Conservation (phyloP, 2,888 invertebrate genomes). For the Tineola bisselliella region DNA sequence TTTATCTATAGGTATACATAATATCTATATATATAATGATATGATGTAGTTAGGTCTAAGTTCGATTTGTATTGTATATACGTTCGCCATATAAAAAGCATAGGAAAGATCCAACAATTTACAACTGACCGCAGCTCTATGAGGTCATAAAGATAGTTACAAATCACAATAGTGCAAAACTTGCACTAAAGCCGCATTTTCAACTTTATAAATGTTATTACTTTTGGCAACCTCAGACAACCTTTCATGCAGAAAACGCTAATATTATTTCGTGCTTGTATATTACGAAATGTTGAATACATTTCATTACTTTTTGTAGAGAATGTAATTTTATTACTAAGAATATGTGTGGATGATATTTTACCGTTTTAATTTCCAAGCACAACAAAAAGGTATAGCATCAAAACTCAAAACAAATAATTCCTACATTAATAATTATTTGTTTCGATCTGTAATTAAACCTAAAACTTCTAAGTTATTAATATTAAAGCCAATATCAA, state of each 20-base stretch:
- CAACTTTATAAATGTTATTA: neutral
- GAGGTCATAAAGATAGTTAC: neutral
- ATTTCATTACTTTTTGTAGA: neutral
- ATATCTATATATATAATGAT: too few relatives aligned
- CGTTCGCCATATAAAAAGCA: conserved; percentile 7
- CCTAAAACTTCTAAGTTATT: too few relatives aligned
- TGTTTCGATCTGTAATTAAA: too few relatives aligned
- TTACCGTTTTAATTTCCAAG: too few relatives aligned
- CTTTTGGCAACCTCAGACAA: neutral
- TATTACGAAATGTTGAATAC: neutral
- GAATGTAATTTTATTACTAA: neutral
- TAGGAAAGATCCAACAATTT: conserved; percentile 3
- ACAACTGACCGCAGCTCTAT: neutral
- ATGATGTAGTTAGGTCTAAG: too few relatives aligned
- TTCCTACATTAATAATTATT: too few relatives aligned
- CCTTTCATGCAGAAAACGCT: neutral
- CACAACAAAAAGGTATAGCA: too few relatives aligned
- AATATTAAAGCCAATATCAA: too few relatives aligned
- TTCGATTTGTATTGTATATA: too few relatives aligned
- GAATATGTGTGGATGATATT: neutral
- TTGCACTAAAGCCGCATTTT: neutral
- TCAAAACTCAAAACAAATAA: too few relatives aligned
- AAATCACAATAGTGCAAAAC: neutral
- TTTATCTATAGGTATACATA: too few relatives aligned
- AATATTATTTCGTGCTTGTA: neutral